A percentile compares a stretch with the other conserved stretches of the same genome.
Conservation (phyloP, 2,113 vertebrate genomes). For the Sitta europaea region DNA sequence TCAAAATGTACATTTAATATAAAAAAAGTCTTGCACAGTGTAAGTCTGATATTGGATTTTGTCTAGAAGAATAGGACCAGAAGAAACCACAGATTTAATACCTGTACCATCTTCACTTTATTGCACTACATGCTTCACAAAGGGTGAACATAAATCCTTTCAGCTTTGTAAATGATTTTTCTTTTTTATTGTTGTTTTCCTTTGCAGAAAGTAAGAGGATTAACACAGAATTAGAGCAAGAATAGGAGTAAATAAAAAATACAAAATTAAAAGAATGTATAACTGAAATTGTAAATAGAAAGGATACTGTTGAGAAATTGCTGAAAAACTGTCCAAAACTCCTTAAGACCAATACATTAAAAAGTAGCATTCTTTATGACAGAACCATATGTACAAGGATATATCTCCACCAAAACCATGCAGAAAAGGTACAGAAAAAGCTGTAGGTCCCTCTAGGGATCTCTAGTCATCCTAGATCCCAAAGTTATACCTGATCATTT, state of each 20-base stretch:
- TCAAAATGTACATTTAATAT: background rate
- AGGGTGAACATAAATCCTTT: background rate
- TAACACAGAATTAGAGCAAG: background rate
- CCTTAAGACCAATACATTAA: background rate
- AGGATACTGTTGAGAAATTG: background rate
- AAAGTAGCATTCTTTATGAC: background rate
- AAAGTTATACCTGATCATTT: background rate
- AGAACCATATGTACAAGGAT: background rate
- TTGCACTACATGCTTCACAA: background rate
- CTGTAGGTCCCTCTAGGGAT: too few relatives aligned
- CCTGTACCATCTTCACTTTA: background rate
- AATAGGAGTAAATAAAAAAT: background rate
- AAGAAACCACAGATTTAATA: background rate
- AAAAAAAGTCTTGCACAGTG: background rate
- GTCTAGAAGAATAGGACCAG: background rate
- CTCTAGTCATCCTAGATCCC: background rate
- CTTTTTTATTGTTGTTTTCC: background rate
- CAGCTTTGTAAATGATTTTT: background rate
- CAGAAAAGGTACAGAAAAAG: background rate
- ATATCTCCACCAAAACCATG: background rate
- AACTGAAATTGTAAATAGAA: background rate
- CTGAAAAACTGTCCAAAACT: background rate
- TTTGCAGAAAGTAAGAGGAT: background rate
- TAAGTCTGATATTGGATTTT: background rate
- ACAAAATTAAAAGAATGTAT: background rate